A percentile compares a stretch with the other conserved stretches of the same genome.
Conservation (phyloP, 2,113 vertebrate genomes). For the Corvus cornix region DNA sequence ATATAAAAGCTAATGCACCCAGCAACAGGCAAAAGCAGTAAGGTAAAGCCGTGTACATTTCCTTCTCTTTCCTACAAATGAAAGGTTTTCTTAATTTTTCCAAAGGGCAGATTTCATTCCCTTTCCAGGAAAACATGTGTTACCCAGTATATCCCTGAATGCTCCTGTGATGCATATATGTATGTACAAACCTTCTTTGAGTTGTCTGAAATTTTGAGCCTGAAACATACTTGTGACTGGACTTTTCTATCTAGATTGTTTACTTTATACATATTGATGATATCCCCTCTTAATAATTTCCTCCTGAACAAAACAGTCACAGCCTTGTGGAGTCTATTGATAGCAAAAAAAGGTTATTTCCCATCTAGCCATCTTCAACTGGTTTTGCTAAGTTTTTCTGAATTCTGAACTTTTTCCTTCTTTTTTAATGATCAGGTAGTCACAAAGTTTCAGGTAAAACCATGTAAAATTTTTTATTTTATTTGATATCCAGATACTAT, state of each 20-base stretch:
- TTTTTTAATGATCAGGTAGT: background rate
- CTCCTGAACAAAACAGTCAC: background rate
- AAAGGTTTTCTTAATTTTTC: background rate
- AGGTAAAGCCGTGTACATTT: background rate
- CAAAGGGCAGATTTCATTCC: background rate
- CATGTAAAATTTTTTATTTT: background rate
- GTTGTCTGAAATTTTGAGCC: background rate
- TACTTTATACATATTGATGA: background rate
- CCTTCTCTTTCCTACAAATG: background rate
- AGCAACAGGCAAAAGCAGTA: background rate
- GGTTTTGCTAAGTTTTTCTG: background rate
- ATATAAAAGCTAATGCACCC: too few species aligned
- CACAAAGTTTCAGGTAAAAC: background rate
- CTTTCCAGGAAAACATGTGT: background rate
- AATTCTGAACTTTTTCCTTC: background rate
- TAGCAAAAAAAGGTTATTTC: background rate
- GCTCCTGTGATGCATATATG: background rate
- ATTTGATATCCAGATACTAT: background rate
- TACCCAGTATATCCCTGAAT: background rate
- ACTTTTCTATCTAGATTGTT: background rate
- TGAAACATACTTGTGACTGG: accelerated
- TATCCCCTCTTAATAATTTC: background rate
- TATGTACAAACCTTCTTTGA: background rate
- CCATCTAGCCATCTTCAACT: background rate
- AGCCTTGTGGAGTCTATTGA: background rate